Evolutionary conservation across 2,888 invertebrate genomes (phyloP).

Genomic region (Cantharis nigra): DNA sequence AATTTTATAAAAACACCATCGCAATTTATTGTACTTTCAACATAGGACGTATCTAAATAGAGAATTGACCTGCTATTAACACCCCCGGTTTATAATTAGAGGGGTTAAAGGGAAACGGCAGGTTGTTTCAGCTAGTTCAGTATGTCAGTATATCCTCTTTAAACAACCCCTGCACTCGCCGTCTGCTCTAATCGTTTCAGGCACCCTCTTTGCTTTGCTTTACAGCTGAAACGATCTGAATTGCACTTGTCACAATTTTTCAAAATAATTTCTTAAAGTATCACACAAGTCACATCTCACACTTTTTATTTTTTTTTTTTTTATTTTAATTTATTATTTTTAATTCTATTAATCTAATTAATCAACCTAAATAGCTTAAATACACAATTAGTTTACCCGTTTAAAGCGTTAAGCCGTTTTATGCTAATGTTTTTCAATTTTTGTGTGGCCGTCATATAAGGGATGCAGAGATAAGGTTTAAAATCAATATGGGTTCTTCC

Average conservation of each 20-base stretch:
- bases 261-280: conserved; percentile 3
- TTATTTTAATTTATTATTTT: neutral
- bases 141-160: conserved; percentile 49
- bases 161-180: conserved; percentile 45
- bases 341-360: neutral
- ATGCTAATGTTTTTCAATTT: neutral
- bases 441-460: neutral
- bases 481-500: neutral
- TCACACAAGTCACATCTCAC: neutral
- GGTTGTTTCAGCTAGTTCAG: conserved; percentile 37
- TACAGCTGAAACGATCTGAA: conserved; percentile 29
- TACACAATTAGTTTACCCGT: neutral
- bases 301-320: neutral
- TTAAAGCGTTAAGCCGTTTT: neutral
- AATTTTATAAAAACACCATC: conserved; percentile 13
- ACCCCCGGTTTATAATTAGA: conserved; percentile 52
- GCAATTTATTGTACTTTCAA: conserved; percentile 18
- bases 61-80: conserved; percentile 54
- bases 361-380: neutral
- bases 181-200: conserved; percentile 51
- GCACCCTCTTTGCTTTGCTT: conserved; percentile 43
- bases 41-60: conserved; percentile 46
- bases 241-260: conserved; percentile 36
- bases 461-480: neutral
- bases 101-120: conserved; percentile 45